A percentile compares a stretch with the other conserved stretches of the same genome.
Conservation (phyloP, 2,888 invertebrate genomes). For the Pandemis cinnamomeana region DNA sequence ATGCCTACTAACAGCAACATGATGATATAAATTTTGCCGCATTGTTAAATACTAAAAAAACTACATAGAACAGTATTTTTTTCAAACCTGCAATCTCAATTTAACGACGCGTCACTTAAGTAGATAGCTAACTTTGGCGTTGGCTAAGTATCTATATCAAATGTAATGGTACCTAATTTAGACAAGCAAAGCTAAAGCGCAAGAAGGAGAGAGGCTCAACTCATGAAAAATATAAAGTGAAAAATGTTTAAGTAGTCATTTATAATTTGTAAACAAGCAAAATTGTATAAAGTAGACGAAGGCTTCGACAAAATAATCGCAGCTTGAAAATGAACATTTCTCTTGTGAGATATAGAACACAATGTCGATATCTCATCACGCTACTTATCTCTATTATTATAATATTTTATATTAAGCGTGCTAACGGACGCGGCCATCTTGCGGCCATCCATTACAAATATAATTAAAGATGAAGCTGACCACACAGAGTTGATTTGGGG, state of each 20-base stretch:
- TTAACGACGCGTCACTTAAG: background rate
- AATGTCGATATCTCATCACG: constrained; percentile 8
- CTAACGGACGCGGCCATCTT: constrained; percentile 2
- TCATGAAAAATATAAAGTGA: background rate
- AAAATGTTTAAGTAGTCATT: background rate
- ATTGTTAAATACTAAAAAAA: too few relatives aligned
- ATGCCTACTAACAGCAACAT: too few relatives aligned
- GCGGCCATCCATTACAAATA: background rate
- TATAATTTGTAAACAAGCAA: background rate
- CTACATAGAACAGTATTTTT: background rate
- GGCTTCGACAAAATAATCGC: background rate
- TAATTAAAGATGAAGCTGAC: constrained; percentile 5
- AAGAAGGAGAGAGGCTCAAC: background rate
- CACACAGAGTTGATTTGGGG: background rate
- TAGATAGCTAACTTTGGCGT: background rate
- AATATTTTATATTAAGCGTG: constrained; percentile 11
- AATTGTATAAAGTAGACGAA: background rate
- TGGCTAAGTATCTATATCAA: background rate
- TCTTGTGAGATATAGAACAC: background rate
- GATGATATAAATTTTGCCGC: too few relatives aligned
- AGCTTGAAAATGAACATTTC: background rate
- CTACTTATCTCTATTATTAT: constrained; percentile 6
- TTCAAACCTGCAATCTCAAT: background rate
- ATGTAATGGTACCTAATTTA: background rate
- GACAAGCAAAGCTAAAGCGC: background rate